Evolutionary conservation across 2,113 vertebrate species (phyloP).

Genomic region (Acanthisitta chloris): DNA sequence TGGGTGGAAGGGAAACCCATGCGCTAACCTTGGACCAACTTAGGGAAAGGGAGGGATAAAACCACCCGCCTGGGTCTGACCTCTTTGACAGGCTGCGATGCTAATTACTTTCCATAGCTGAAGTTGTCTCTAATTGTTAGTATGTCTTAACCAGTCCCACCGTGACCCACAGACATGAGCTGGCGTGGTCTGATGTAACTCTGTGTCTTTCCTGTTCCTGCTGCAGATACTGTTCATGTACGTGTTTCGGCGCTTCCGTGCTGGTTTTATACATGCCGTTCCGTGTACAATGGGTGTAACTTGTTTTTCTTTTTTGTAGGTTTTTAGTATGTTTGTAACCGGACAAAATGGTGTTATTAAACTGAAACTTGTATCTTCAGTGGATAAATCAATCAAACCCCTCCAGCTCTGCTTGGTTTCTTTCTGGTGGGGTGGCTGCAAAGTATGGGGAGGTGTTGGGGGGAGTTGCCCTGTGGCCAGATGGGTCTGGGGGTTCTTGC

Average conservation of each 20-base stretch:
- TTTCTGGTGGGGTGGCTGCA: neutral
- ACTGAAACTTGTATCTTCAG: slow-evolving; percentile 57
- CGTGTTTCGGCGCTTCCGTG: slow-evolving; percentile 44
- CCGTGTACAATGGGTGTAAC: slow-evolving; percentile 42
- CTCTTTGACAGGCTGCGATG: neutral
- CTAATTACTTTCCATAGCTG: slow-evolving; percentile 16
- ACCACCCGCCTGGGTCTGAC: neutral
- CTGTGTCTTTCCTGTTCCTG: slow-evolving; percentile 22
- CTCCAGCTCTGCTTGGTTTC: slow-evolving; percentile 8
- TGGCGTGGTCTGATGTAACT: neutral
- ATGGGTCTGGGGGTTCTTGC: neutral
- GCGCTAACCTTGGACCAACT: neutral
- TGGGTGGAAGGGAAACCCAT: neutral
- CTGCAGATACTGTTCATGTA: slow-evolving; percentile 30
- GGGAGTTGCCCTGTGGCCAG: fast-evolving
- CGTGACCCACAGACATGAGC: neutral
- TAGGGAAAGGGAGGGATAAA: neutral
- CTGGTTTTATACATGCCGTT: slow-evolving; percentile 45
- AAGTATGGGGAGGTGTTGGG: fast-evolving
- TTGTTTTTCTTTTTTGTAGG: slow-evolving; percentile 56
- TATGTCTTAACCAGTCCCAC: slow-evolving; percentile 25
- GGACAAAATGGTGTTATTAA: slow-evolving; percentile 52
- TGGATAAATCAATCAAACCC: slow-evolving; percentile 55
- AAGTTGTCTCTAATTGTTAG: slow-evolving; percentile 45
- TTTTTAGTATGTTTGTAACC: slow-evolving; percentile 70